Evolutionary conservation across 2,888 invertebrate genomes (phyloP), one percentile per base, ranked within the genome.

Genomic region (Allygus modestus): DNA sequence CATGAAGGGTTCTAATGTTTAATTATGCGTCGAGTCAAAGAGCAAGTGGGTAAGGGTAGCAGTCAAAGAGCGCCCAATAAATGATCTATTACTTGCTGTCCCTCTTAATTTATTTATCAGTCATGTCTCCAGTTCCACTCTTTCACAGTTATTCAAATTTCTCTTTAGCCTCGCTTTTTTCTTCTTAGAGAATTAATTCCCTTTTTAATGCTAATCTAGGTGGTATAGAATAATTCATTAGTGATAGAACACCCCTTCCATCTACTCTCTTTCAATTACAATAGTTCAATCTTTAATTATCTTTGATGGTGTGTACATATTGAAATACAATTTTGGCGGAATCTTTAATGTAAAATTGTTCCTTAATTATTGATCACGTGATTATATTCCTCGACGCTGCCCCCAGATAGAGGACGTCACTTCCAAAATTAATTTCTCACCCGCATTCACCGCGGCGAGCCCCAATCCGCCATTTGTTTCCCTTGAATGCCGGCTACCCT

Each of bases 391-490:
- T n/a, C n/a, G n/a, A n/a, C n/a, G 54, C 54, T 54, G 54, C 54
- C 17, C 28, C 23, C 26, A 9, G 31, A 28, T 65, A 26, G 4
- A 28, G 12, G 9, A 28, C 31, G 65, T 17, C 2, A 28, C 15
- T 65, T 31, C 28, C 28, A 15, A 65, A 2, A 65, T 28, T 65
- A 28, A 31, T 65, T 1, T 28, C 17, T 23, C 23, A 58, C 65
- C 31, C 65, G 28, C 15, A 17, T 65, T 11, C 65, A 28, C 1
- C 28, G 65, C 0, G 65, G 28, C 46, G 46, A 65, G 65, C 65
- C 65, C 20, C 20, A 65, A 65, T 65, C 65, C 65, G 26, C 65
- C 31, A 65, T 65, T 65, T 65, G 65, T 65, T 31, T 65, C 65
- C 65, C 20, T 54, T 54, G 54, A 54, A 54, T 54, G 54, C 54